Percentiles rank a stretch among this genome's conserved stretches.
phyloP scores from a whole-genome alignment of 2,797 vertebrate species.

The Balearica regulorum region DNA sequence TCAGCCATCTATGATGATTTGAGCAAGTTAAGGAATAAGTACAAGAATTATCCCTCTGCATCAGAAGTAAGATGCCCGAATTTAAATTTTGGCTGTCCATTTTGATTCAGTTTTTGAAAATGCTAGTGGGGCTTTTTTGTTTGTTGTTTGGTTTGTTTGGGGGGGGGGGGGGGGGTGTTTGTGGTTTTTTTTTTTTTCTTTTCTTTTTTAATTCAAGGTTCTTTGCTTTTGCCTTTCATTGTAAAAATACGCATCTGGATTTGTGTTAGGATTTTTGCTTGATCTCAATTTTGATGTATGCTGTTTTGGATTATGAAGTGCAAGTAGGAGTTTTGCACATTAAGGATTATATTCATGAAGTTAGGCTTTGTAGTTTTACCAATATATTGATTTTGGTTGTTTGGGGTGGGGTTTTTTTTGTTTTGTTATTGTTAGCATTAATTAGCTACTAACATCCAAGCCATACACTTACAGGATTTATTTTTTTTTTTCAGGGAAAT shows the following conservation, averaged over 20 bases:
- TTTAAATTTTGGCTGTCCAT: neutral
- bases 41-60: neutral
- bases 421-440: neutral
- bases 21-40: neutral
- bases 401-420: neutral
- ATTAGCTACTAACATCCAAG: neutral
- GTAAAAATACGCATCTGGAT: neutral
- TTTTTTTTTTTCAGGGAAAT: neutral
- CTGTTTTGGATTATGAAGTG: neutral
- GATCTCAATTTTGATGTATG: neutral
- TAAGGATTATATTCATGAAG: neutral
- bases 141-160: neutral
- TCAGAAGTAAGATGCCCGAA: neutral
- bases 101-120: neutral
- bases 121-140: rapidly evolving
- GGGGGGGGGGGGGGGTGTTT: too few species aligned
- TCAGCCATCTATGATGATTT: neutral
- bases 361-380: neutral
- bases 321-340: neutral
- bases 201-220: neutral
- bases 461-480: neutral
- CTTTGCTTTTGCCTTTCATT: neutral
- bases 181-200: neutral
- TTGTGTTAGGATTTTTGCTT: neutral
- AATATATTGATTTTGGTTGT: neutral